A percentile compares a stretch with the other conserved stretches of the same genome.
phyloP scores from a whole-genome alignment of 2,797 vertebrate species.

The Mycteria americana region DNA sequence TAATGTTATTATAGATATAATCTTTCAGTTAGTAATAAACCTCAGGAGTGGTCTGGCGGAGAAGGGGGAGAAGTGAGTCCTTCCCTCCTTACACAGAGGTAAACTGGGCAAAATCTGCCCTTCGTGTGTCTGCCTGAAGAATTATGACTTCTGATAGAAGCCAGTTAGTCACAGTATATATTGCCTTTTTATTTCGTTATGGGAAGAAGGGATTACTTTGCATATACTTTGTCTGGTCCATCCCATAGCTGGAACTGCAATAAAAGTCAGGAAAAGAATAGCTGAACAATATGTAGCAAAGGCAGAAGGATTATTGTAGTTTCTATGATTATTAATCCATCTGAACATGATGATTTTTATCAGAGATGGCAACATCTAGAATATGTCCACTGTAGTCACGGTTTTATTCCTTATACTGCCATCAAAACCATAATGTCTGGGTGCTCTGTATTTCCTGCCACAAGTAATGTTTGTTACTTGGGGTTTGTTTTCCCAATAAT shows the following conservation, averaged over 20 bases:
- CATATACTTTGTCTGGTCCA: neutral
- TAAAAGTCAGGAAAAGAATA: neutral
- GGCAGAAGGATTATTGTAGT: neutral
- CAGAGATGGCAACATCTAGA: neutral
- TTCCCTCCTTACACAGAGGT: neutral
- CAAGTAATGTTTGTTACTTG: neutral
- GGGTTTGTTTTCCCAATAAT: neutral
- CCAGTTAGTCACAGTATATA: neutral
- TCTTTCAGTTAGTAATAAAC: conserved; percentile 16
- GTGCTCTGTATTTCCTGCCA: neutral
- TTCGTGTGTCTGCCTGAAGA: neutral
- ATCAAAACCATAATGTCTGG: neutral
- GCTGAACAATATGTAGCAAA: neutral
- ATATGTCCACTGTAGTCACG: neutral
- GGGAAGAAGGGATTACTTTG: neutral
- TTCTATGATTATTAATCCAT: neutral
- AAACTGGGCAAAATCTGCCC: neutral
- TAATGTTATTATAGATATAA: conserved; percentile 23
- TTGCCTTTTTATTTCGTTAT: neutral
- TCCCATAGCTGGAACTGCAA: neutral
- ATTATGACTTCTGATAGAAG: neutral
- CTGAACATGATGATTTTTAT: neutral
- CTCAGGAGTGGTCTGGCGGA: neutral
- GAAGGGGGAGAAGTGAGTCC: neutral
- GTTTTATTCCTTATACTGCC: neutral